A percentile compares a stretch with the other conserved stretches of the same genome.
Conservation (phyloP, 2,797 vertebrate species). For the Anabacerthia variegaticeps region DNA sequence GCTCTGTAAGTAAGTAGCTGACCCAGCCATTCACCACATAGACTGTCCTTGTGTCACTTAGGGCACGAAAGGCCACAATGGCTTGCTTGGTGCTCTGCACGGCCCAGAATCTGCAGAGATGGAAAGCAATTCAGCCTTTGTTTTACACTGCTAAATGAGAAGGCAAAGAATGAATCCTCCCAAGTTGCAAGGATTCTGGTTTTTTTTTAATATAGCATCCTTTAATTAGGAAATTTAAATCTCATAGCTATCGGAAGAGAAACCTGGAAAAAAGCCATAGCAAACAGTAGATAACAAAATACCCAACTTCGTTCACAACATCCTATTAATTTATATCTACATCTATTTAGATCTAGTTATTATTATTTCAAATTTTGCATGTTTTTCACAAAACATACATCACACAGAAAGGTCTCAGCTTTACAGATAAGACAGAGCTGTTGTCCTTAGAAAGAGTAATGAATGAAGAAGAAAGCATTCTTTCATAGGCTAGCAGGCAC, state of each 20-base stretch:
- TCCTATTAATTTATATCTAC: neutral
- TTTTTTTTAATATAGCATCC: neutral
- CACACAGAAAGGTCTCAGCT: neutral
- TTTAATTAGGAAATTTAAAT: neutral
- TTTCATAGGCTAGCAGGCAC: conserved; percentile 13
- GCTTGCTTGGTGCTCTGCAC: neutral
- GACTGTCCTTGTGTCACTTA: conserved; percentile 29
- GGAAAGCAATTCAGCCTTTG: conserved; percentile 20
- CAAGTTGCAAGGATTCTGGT: neutral
- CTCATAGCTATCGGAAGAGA: neutral
- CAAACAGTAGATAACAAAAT: neutral
- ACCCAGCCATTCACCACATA: neutral
- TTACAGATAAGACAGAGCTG: neutral
- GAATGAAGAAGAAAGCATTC: conserved; percentile 20
- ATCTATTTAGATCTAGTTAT: neutral
- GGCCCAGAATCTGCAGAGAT: neutral
- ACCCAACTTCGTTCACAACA: neutral
- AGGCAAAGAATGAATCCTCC: neutral
- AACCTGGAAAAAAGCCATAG: neutral
- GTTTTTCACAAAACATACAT: neutral
- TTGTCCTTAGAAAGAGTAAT: neutral
- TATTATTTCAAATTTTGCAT: neutral
- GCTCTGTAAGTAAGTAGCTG: neutral
- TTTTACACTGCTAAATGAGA: neutral
- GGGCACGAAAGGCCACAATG: conserved; percentile 3